Evolutionary conservation across 2,113 vertebrate genomes (phyloP).

Genomic region (Podarcis cretensis): DNA sequence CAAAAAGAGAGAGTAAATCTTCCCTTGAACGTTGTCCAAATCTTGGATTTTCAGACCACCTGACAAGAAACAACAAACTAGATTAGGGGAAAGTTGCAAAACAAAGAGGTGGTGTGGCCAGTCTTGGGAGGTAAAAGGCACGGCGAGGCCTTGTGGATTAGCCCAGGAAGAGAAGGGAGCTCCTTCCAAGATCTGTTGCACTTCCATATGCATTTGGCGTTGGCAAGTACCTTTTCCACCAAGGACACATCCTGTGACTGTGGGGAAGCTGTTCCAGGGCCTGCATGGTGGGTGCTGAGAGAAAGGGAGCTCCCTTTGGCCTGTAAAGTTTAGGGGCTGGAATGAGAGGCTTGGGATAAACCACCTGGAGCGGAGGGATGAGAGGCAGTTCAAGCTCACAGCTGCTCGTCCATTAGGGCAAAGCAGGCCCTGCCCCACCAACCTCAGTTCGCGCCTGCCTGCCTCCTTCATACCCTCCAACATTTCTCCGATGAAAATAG

Average conservation of each 20-base stretch:
- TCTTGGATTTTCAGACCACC: not conserved
- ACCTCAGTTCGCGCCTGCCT: too few relatives aligned
- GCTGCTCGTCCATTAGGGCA: too few relatives aligned
- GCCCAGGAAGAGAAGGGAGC: not conserved
- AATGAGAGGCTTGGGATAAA: not conserved
- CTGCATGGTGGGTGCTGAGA: not conserved
- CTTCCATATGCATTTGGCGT: not conserved
- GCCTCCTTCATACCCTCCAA: too few relatives aligned
- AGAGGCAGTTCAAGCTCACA: not conserved
- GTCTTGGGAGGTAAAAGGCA: not conserved
- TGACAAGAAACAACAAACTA: not conserved
- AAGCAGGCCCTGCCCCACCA: too few relatives aligned
- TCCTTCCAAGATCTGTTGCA: too few relatives aligned
- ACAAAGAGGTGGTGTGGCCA: too few relatives aligned
- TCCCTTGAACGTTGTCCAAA: slow-evolving; percentile 5
- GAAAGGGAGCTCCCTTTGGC: not conserved
- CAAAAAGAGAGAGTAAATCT: not conserved
- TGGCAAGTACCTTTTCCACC: not conserved
- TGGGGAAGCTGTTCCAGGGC: not conserved
- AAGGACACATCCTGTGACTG: not conserved
- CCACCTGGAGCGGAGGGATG: not conserved
- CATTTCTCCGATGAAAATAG: too few relatives aligned
- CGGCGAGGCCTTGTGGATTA: not conserved
- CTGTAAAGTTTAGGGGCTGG: not conserved
- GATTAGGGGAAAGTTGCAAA: not conserved